Evolutionary conservation across 2,888 invertebrate genomes (phyloP).

Genomic region (Lysandra coridon): DNA sequence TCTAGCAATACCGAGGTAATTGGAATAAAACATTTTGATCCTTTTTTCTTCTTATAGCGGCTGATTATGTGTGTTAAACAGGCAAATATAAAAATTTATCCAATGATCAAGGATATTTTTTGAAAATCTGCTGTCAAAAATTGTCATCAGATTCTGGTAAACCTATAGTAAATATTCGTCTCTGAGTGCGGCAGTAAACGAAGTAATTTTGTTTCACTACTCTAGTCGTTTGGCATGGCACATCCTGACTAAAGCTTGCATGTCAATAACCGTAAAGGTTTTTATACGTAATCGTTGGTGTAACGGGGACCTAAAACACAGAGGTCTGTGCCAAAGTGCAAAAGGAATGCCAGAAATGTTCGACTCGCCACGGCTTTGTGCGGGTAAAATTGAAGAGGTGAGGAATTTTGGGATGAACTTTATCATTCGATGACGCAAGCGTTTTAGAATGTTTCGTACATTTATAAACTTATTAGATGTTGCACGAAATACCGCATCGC

Average conservation of each 20-base stretch:
- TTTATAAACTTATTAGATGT: too few species aligned
- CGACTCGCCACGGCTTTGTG: slow-evolving; percentile 7
- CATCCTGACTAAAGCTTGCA: background rate
- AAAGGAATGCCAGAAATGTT: slow-evolving; percentile 26
- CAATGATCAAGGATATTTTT: too few species aligned
- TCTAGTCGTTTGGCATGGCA: background rate
- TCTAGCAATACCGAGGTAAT: too few species aligned
- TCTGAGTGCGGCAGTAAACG: too few species aligned
- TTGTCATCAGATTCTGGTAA: too few species aligned
- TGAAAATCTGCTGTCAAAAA: too few species aligned
- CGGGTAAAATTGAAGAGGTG: background rate
- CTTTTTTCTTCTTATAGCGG: too few species aligned
- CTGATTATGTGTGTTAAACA: too few species aligned
- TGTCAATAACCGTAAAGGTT: background rate
- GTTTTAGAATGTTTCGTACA: background rate
- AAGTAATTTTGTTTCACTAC: background rate
- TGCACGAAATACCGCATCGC: too few species aligned
- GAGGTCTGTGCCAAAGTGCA: background rate
- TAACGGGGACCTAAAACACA: background rate
- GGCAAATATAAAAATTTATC: too few species aligned
- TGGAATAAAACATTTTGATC: too few species aligned
- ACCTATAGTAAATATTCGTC: too few species aligned
- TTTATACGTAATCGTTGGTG: background rate
- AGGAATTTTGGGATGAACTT: slow-evolving; percentile 13
- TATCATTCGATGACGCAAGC: background rate